Base-by-base conservation (phyloP, 2,113 vertebrate species). In the Puffinus mauretanicus region DNA sequence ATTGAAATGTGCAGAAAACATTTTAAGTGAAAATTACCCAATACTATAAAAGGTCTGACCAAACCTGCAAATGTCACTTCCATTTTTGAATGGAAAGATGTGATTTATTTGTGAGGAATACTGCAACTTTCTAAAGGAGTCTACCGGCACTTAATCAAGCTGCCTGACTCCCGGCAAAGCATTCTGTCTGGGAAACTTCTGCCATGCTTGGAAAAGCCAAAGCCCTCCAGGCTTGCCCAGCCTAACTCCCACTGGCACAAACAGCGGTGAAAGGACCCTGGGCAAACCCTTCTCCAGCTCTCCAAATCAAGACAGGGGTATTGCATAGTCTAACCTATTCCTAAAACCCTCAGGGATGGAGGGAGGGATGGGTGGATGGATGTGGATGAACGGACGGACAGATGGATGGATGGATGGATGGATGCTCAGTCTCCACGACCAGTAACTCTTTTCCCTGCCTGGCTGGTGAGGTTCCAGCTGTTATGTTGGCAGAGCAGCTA, bases 1-100 rank as follows among this genome's bases (percentile, higher is more conserved):
- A 65, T 52, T 79, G 83, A 93, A 92, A 93, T 91, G 13, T 19
- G 36, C 70, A 86, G 72, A 76, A 93, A 96, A 82, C 54, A 40
- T 76, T 84, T 65, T 2, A 6, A 79, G 26, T 77, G 40, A 94
- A 94, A 93, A 95, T 91, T 61, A 65, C 47, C 25, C 25, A 32
- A 19, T 69, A 40, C 83, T 91, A 58, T 67, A 80, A 84, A 83
- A 83, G 13, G 46, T 83, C 46, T 69, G 52, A 60, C 27, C 38
- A 58, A 91, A 88, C 25, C 62, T 61, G 27, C 42, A 71, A 70
- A 88, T 72, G 70, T 72, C 57, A 73, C 30, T 88, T 91, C 82
- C 52, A 69, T 69, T 94, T 95, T 47, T 61, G 40, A 91, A 77
- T 46, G 44, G 73, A 90, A 88, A 90, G 49, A 67, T 72, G 32